These are phyloP conservation scores for Scomberomorus guttatus DNA, from an alignment of 2,797 vertebrate species.

Conservation along the genomic window DNA sequence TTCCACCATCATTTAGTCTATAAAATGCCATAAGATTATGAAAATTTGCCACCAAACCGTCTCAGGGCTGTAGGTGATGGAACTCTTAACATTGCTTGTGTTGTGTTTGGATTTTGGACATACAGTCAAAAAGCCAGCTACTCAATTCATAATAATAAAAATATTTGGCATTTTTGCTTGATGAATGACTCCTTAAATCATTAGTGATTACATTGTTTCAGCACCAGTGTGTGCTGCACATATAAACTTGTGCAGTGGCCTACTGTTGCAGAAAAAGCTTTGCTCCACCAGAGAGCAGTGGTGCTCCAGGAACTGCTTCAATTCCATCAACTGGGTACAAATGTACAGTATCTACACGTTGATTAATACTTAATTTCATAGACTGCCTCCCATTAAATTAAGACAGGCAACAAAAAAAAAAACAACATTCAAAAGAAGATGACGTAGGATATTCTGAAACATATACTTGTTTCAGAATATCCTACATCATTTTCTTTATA, in stretches of 20 bases:
- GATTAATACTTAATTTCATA: constrained; percentile 25
- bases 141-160: neutral
- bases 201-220: neutral
- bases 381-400: constrained; percentile 13
- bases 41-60: neutral
- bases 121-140: too few species aligned
- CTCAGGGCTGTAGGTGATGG: neutral
- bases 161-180: too few species aligned
- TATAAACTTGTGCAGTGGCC: neutral
- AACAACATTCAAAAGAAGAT: too few species aligned
- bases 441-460: too few species aligned
- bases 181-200: neutral
- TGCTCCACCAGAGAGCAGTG: constrained; percentile 71
- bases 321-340: constrained; percentile 1
- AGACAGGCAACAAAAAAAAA: neutral
- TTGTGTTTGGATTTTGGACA: too few species aligned
- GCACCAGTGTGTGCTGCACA: neutral
- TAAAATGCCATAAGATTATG: neutral
- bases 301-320: constrained; percentile 24
- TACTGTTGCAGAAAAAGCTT: constrained; percentile 14
- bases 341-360: neutral
- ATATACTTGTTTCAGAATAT: too few species aligned
- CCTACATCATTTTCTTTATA: too few species aligned
- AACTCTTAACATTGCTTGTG: neutral
- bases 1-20: too few species aligned